Conservation (phyloP, 2,797 vertebrate genomes). For the Otolemur crassicaudatus region DNA sequence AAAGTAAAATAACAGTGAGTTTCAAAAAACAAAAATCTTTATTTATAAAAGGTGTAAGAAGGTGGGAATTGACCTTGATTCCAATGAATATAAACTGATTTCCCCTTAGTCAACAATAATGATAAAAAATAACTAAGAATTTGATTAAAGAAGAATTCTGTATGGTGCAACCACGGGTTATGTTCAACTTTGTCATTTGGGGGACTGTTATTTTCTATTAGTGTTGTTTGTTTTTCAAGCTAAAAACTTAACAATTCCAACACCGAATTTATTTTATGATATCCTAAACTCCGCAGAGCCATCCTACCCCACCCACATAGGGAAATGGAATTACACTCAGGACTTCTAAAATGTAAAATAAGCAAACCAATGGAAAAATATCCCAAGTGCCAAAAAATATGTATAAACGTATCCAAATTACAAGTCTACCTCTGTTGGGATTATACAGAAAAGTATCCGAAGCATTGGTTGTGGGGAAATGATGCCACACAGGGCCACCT, state of each 20-base stretch:
- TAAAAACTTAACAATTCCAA: not conserved
- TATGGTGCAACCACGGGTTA: not conserved
- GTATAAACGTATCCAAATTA: not conserved
- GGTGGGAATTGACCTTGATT: not conserved
- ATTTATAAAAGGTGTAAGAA: not conserved
- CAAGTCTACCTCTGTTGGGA: not conserved
- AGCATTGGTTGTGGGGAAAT: not conserved
- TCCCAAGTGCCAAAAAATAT: not conserved
- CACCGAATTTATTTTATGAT: not conserved
- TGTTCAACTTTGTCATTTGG: not conserved
- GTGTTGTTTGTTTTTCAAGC: not conserved
- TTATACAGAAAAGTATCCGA: not conserved
- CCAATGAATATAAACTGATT: not conserved
- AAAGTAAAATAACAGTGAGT: not conserved
- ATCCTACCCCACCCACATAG: not conserved
- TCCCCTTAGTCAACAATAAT: constrained; percentile 13
- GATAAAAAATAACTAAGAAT: not conserved
- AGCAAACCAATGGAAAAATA: constrained; percentile 10
- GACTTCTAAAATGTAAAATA: not conserved
- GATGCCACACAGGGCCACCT: not conserved
- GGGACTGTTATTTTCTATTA: not conserved
- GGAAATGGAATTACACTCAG: not conserved
- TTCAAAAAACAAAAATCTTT: constrained; percentile 5
- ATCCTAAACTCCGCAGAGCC: not conserved
- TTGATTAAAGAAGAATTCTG: not conserved